Evolutionary conservation across 2,113 vertebrate genomes (phyloP).

Genomic region (Notothenia rossii): DNA sequence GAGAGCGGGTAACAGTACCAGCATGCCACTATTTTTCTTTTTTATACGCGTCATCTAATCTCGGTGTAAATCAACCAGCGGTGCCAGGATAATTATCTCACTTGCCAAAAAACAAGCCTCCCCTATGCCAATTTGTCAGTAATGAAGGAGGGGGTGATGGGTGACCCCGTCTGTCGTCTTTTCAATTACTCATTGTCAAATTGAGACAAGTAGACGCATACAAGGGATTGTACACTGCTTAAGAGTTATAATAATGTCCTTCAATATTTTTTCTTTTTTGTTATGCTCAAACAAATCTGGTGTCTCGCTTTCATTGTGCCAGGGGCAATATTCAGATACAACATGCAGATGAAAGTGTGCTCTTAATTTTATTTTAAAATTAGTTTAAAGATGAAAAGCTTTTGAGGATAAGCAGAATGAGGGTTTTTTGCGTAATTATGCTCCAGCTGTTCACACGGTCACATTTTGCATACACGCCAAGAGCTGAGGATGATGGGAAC

Average conservation of each 20-base stretch:
- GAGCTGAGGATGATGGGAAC: slow-evolving; percentile 20
- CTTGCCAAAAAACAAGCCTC: slow-evolving; percentile 18
- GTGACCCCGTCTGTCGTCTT: slow-evolving; percentile 22
- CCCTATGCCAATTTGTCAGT: slow-evolving; percentile 27
- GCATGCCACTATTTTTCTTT: slow-evolving; percentile 10
- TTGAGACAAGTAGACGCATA: slow-evolving; percentile 24
- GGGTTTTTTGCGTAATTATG: background rate
- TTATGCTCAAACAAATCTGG: slow-evolving; percentile 12
- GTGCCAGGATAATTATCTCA: slow-evolving; percentile 32
- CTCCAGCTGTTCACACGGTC: slow-evolving; percentile 17
- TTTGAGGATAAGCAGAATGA: slow-evolving; percentile 12
- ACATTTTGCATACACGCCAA: slow-evolving; percentile 17
- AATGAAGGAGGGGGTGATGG: slow-evolving; percentile 10
- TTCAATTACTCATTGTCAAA: slow-evolving; percentile 22
- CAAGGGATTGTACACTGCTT: slow-evolving; percentile 8
- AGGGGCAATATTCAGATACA: slow-evolving; percentile 44
- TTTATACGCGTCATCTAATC: slow-evolving; percentile 20
- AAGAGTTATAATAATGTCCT: background rate
- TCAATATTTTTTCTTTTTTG: background rate
- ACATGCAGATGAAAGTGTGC: slow-evolving; percentile 34
- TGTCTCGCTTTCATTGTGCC: slow-evolving; percentile 14
- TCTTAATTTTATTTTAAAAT: slow-evolving; percentile 47
- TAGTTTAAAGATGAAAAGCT: slow-evolving; percentile 33
- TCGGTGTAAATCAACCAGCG: background rate
- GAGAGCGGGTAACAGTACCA: slow-evolving; percentile 13